A percentile compares a stretch with the other conserved stretches of the same genome.
These are phyloP conservation scores for Thymallus thymallus DNA, from an alignment of 2,113 vertebrate species.

Conservation along the genomic window DNA sequence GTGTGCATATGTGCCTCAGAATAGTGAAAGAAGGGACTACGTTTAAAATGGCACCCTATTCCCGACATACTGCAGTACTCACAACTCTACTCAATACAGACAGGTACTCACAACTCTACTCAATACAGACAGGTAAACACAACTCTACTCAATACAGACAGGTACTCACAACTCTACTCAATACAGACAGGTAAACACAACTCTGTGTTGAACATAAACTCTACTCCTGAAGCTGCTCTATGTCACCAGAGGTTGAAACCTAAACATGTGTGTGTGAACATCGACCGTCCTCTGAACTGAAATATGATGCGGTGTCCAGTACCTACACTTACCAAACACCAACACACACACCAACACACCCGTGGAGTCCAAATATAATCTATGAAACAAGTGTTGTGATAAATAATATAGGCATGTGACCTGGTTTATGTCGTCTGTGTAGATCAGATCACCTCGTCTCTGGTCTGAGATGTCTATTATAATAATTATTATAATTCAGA, in stretches of 20 bases:
- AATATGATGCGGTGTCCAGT: background rate
- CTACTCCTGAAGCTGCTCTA: no score
- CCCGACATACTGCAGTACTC: no score
- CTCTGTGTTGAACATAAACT: no score
- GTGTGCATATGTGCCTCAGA: constrained; percentile 6
- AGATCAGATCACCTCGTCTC: background rate
- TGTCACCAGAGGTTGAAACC: background rate
- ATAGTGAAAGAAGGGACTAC: background rate
- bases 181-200: background rate
- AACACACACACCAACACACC: background rate
- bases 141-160: no score
- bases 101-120: no score
- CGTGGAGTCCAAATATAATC: background rate
- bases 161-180: background rate
- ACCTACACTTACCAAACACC: background rate
- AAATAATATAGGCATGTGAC: background rate
- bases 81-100: no score
- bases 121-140: no score
- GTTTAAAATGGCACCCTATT: no score
- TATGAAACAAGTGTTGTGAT: background rate
- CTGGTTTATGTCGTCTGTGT: background rate
- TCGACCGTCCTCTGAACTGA: background rate
- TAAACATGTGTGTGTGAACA: background rate
- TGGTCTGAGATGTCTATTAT: background rate
- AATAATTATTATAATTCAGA: no score